phyloP scores from a whole-genome alignment of 2,113 vertebrate species.

The Upupa epops region DNA sequence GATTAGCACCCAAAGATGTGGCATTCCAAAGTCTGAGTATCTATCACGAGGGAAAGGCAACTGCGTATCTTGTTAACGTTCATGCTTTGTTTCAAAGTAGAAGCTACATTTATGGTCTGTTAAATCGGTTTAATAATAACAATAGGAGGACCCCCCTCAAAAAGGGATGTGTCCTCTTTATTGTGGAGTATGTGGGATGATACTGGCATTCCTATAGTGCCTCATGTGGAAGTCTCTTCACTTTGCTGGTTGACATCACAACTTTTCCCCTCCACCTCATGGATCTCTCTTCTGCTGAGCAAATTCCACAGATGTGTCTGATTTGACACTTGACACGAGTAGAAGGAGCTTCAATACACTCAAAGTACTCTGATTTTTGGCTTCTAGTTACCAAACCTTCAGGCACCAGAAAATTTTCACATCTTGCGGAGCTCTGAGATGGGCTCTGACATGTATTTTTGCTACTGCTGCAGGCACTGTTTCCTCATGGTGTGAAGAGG shows the following conservation, averaged over 20 bases:
- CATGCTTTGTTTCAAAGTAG: neutral
- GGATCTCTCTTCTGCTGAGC: neutral
- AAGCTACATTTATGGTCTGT: neutral
- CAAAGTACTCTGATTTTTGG: conserved; percentile 15
- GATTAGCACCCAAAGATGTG: neutral
- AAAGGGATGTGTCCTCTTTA: neutral
- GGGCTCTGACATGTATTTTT: conserved; percentile 37
- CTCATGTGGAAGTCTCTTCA: neutral
- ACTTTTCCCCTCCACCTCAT: neutral
- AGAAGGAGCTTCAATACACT: neutral
- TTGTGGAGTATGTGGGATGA: conserved; percentile 14
- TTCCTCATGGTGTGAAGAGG: neutral
- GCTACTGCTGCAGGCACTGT: conserved; percentile 54
- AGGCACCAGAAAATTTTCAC: conserved; percentile 51
- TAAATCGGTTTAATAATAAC: conserved; percentile 11
- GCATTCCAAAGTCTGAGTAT: neutral
- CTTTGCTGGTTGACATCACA: conserved; percentile 3
- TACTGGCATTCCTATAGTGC: neutral
- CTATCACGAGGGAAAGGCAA: neutral
- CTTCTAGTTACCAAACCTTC: conserved; percentile 51
- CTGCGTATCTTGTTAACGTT: neutral
- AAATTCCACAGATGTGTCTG: neutral
- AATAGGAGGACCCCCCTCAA: neutral
- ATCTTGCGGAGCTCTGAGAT: conserved; percentile 41
- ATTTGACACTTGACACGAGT: conserved; percentile 34